Evolutionary conservation across 2,113 vertebrate genomes (phyloP).

Genomic region (Callopanchax toddi): DNA sequence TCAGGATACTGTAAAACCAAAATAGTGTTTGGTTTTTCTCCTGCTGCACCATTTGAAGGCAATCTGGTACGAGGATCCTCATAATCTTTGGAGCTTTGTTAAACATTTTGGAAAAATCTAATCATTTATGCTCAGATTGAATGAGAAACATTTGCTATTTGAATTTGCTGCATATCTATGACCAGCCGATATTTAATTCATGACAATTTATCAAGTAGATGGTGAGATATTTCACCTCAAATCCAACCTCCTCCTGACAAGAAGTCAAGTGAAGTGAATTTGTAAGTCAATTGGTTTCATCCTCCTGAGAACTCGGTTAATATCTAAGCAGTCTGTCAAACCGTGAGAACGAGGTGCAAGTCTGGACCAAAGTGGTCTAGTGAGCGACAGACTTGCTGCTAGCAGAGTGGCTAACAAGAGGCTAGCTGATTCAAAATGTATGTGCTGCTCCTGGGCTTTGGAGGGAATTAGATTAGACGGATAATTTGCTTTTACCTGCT

Average conservation of each 20-base stretch:
- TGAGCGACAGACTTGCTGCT: not conserved
- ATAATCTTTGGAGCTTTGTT: too few relatives aligned
- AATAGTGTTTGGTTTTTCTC: not conserved
- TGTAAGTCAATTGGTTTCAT: not conserved
- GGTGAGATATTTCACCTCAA: not conserved
- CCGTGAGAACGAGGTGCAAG: not conserved
- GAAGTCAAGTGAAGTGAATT: not conserved
- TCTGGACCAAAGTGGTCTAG: not conserved
- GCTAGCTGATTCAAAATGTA: conserved; percentile 31
- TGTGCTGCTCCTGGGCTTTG: conserved; percentile 24
- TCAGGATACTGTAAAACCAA: too few relatives aligned
- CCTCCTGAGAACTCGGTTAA: not conserved
- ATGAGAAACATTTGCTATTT: too few relatives aligned
- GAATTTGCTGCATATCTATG: too few relatives aligned
- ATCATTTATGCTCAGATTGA: too few relatives aligned
- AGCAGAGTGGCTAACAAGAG: not conserved
- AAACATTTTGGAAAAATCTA: too few relatives aligned
- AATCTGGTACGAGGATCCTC: too few relatives aligned
- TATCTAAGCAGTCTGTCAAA: not conserved
- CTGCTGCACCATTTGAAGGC: too few relatives aligned
- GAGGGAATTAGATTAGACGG: conserved; percentile 20
- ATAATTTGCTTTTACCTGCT: not conserved
- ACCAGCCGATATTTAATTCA: too few relatives aligned
- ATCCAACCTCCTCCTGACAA: not conserved
- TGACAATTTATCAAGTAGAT: not conserved